A percentile compares a stretch with the other conserved stretches of the same genome.
phyloP scores from a whole-genome alignment of 2,113 vertebrate species.

The Eulemur rufifrons region DNA sequence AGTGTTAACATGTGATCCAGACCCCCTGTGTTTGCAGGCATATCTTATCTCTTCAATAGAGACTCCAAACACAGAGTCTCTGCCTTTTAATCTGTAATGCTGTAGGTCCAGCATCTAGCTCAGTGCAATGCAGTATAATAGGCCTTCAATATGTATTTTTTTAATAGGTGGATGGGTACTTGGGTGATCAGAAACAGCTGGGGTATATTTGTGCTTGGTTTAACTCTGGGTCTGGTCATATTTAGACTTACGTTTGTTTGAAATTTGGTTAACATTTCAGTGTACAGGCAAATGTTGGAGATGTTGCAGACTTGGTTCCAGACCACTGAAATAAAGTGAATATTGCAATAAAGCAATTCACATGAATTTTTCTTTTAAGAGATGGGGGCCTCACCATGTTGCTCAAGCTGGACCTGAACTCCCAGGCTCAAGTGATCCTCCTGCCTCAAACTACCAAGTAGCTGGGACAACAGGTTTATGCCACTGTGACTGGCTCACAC shows the following conservation, averaged over 20 bases:
- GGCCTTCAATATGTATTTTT: background rate
- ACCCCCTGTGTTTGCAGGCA: background rate
- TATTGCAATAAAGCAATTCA: background rate
- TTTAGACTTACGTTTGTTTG: background rate
- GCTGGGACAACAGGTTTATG: too few species aligned
- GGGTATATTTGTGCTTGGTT: background rate
- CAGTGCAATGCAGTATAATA: background rate
- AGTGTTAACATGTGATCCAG: background rate
- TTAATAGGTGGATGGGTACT: background rate
- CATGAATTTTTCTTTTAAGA: background rate
- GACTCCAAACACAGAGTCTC: background rate
- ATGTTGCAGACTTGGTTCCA: background rate
- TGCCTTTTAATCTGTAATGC: background rate
- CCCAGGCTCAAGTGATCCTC: too few species aligned
- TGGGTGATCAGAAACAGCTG: background rate
- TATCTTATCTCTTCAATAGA: background rate
- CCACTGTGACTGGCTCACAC: background rate
- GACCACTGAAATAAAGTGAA: background rate
- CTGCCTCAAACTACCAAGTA: too few species aligned
- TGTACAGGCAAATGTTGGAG: background rate
- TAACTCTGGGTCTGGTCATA: background rate
- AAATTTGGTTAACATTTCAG: background rate
- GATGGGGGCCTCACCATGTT: too few species aligned
- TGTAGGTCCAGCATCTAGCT: background rate
- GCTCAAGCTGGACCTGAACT: too few species aligned